Evolutionary conservation across 2,888 invertebrate genomes (phyloP).

Genomic region (Drosophila macrospina): DNA sequence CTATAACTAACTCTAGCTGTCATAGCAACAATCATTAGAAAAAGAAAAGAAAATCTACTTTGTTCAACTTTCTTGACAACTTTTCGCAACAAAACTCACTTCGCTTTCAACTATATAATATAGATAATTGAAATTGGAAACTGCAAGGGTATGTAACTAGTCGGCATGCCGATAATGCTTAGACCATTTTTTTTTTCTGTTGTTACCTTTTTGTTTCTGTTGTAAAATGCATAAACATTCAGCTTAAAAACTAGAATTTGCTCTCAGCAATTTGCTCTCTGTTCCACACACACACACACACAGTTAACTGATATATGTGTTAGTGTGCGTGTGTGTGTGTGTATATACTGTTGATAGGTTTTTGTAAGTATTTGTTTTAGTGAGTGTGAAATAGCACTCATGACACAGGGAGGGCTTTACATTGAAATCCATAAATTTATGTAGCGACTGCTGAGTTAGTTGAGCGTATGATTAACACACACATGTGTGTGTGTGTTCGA

Average conservation of each 20-base stretch:
- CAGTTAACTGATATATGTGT: neutral
- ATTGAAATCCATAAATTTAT: conserved; percentile 76
- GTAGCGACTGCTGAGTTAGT: conserved; percentile 63
- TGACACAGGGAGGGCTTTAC: conserved; percentile 73
- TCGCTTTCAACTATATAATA: too few relatives aligned
- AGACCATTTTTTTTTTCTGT: conserved; percentile 4
- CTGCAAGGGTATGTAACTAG: conserved; percentile 4
- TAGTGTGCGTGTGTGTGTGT: conserved; percentile 11
- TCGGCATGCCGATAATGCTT: conserved; percentile 12
- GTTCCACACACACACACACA: conserved; percentile 28
- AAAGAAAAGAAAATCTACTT: too few relatives aligned
- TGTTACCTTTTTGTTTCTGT: conserved; percentile 30
- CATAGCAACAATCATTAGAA: too few relatives aligned
- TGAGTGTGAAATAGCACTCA: conserved; percentile 50
- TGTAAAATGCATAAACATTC: conserved; percentile 76
- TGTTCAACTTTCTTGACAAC: too few relatives aligned
- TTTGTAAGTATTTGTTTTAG: conserved; percentile 55
- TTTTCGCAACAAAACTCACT: too few relatives aligned
- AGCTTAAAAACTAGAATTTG: conserved; percentile 68
- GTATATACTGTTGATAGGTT: conserved; percentile 41
- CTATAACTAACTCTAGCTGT: too few relatives aligned
- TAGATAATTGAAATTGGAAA: too few relatives aligned
- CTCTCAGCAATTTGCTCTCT: conserved; percentile 59
- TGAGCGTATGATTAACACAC: conserved; percentile 35
- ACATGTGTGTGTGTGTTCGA: conserved; percentile 21